phyloP scores from a whole-genome alignment of 2,888 invertebrate genomes.

The Stenurella melanura region DNA sequence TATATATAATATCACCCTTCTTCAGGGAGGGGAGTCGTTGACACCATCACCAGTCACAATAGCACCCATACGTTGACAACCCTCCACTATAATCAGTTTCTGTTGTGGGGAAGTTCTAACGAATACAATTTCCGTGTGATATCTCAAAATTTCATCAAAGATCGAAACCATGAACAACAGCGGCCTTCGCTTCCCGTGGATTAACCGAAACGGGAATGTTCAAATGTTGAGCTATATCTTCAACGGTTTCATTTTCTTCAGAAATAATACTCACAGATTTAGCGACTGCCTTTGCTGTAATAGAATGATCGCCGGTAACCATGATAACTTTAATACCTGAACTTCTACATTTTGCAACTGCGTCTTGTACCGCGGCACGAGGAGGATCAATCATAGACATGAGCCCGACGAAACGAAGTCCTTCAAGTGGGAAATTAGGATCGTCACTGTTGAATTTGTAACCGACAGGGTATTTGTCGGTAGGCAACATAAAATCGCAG shows the following conservation, averaged over 20 bases:
- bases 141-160: constrained; percentile 93
- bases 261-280: constrained; percentile 96
- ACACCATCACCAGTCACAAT: constrained; percentile 92
- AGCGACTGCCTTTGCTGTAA: constrained; percentile 96
- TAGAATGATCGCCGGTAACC: constrained; percentile 97
- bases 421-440: constrained; percentile 92
- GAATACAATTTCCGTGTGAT: constrained; percentile 97
- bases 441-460: constrained; percentile 95
- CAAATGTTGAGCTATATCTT: constrained; percentile 93
- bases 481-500: constrained; percentile 94
- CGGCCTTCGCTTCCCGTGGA: constrained; percentile 93
- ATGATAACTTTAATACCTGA: constrained; percentile 93
- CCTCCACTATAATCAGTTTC: constrained; percentile 95
- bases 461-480: constrained; percentile 91
- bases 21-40: constrained; percentile 93
- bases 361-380: constrained; percentile 96
- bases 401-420: constrained; percentile 94
- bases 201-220: constrained; percentile 93
- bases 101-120: constrained; percentile 97
- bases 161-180: constrained; percentile 92
- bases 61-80: constrained; percentile 93
- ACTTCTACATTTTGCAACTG: constrained; percentile 96
- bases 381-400: constrained; percentile 99
- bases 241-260: constrained; percentile 94
- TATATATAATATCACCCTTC: constrained; percentile 95